These are phyloP conservation scores for Odocoileus hemionus DNA, from an alignment of 2,113 vertebrate species.

Conservation along the genomic window DNA sequence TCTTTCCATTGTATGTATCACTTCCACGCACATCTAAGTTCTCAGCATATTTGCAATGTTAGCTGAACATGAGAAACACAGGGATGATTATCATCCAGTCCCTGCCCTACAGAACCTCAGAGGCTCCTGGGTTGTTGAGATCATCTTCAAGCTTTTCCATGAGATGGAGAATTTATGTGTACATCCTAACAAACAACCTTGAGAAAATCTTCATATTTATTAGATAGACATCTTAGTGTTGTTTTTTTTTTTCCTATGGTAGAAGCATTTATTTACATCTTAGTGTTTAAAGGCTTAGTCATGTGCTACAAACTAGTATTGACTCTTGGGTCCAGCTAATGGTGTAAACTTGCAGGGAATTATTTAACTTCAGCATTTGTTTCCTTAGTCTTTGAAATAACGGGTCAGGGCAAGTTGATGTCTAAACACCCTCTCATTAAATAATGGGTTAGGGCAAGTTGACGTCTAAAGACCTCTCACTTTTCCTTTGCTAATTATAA, in stretches of 20 bases:
- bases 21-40: background rate
- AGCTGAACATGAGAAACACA: background rate
- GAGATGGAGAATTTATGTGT: background rate
- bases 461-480: background rate
- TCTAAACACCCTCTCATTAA: background rate
- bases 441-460: background rate
- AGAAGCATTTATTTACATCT: no score
- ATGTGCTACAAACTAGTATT: background rate
- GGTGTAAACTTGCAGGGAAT: background rate
- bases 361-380: background rate
- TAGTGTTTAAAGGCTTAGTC: background rate
- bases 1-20: background rate
- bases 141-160: background rate
- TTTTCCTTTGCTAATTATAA: background rate
- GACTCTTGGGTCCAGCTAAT: background rate
- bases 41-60: rapidly evolving
- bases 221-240: background rate
- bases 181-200: background rate
- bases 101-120: background rate
- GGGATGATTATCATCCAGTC: no score
- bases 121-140: background rate
- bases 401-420: background rate
- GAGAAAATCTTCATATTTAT: background rate
- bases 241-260: no score
- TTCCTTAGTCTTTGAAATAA: background rate